Conservation (phyloP, 2,113 vertebrate species). For the Cacatua alba region DNA sequence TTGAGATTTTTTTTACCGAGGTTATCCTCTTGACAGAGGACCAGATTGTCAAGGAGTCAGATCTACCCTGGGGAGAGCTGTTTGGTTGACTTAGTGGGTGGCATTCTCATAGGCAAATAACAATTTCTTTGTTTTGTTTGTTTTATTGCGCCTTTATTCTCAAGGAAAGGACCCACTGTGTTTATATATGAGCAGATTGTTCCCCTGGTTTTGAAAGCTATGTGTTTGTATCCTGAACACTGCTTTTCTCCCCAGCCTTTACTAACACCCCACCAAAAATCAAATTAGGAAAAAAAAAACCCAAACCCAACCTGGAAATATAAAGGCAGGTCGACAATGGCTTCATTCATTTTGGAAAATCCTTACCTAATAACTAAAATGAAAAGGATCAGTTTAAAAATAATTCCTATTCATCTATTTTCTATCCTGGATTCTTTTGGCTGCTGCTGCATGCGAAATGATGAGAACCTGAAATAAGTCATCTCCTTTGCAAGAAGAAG, state of each 20-base stretch:
- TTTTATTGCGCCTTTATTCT: slow-evolving; percentile 27
- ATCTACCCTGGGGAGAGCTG: neutral
- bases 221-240: neutral
- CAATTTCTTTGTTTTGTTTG: slow-evolving; percentile 60
- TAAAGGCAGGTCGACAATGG: neutral
- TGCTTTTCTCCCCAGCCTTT: neutral
- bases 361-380: neutral
- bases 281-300: neutral
- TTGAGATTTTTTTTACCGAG: slow-evolving; percentile 51
- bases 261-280: neutral
- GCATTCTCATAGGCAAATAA: slow-evolving; percentile 17
- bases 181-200: slow-evolving; percentile 10
- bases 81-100: slow-evolving; percentile 57
- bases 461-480: neutral
- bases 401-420: neutral
- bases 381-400: slow-evolving; percentile 16
- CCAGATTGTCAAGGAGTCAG: slow-evolving; percentile 20
- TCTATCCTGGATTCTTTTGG: neutral
- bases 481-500: neutral
- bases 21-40: slow-evolving; percentile 49
- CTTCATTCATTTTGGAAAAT: slow-evolving; percentile 35
- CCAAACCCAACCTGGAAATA: neutral
- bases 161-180: neutral
- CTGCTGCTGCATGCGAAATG: neutral
- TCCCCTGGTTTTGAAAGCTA: neutral